These are phyloP conservation scores for Cecropterus lyciades DNA, from an alignment of 1,140 invertebrate genomes.

Conservation along the genomic window DNA sequence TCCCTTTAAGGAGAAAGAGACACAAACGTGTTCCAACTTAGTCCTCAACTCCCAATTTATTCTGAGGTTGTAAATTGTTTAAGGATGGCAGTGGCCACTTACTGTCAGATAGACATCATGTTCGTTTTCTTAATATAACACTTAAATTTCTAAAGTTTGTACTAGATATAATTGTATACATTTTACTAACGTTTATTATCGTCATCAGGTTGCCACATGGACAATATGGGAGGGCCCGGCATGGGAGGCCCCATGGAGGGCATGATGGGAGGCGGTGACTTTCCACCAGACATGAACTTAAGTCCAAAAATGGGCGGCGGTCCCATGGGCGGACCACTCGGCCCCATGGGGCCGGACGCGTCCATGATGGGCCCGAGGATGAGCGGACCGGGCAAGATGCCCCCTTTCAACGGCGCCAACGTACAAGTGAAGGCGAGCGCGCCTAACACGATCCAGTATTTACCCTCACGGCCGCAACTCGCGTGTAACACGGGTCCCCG, in stretches of 20 bases:
- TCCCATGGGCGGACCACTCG: conserved; percentile 82
- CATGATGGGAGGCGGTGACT: conserved; percentile 80
- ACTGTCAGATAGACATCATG: no score
- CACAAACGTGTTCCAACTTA: no score
- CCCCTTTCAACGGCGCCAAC: conserved; percentile 92
- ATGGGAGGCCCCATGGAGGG: conserved; percentile 81
- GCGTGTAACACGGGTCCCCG: conserved; percentile 87
- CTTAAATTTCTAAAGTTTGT: no score
- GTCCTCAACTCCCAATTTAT: no score
- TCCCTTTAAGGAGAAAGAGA: no score
- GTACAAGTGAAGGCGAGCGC: conserved; percentile 98
- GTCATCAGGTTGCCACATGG: conserved; percentile 83
- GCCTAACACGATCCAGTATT: conserved; percentile 98
- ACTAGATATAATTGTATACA: no score
- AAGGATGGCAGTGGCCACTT: no score
- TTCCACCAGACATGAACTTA: conserved; percentile 85
- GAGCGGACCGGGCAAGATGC: conserved; percentile 84
- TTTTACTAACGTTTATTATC: conserved; percentile 3
- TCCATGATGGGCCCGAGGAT: conserved; percentile 82
- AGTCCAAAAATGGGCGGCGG: conserved; percentile 85
- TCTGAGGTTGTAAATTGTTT: no score
- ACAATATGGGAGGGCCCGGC: conserved; percentile 80
- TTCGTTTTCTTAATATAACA: no score
- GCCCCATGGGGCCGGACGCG: conserved; percentile 78
- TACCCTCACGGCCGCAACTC: conserved; percentile 94